phyloP scores from a whole-genome alignment of 1,140 invertebrate species.

The Colletes gigas region DNA sequence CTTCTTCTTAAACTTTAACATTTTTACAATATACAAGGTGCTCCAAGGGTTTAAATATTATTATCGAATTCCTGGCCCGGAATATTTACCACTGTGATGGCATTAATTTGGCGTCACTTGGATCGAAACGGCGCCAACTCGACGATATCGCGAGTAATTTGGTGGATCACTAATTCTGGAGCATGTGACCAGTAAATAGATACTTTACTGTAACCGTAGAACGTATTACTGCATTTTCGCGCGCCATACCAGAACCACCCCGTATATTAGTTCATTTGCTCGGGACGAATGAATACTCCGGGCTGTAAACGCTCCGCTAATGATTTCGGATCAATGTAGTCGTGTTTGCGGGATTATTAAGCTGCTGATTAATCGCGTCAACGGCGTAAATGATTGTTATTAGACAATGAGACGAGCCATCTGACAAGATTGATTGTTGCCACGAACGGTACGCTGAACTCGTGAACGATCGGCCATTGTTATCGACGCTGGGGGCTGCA shows the following conservation, averaged over 20 bases:
- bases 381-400: constrained; percentile 52
- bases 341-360: constrained; percentile 51
- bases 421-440: constrained; percentile 52
- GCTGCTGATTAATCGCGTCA: constrained; percentile 47
- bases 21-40: too few species aligned
- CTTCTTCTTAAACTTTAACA: too few species aligned
- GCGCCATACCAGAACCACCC: not conserved
- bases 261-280: not conserved
- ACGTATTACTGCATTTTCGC: not conserved
- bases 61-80: too few species aligned
- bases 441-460: constrained; percentile 37
- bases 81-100: too few species aligned
- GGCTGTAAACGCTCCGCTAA: constrained; percentile 5
- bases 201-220: not conserved
- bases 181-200: not conserved
- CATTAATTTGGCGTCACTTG: too few species aligned
- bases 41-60: too few species aligned
- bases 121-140: not conserved
- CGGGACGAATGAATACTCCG: constrained; percentile 35
- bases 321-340: constrained; percentile 46
- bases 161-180: not conserved
- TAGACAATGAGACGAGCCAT: constrained; percentile 53
- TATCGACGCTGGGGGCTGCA: constrained; percentile 32
- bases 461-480: constrained; percentile 46
- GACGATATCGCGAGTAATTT: not conserved